Evolutionary conservation across 2,797 vertebrate genomes (phyloP).

Genomic region (Poliocrania exsul): DNA sequence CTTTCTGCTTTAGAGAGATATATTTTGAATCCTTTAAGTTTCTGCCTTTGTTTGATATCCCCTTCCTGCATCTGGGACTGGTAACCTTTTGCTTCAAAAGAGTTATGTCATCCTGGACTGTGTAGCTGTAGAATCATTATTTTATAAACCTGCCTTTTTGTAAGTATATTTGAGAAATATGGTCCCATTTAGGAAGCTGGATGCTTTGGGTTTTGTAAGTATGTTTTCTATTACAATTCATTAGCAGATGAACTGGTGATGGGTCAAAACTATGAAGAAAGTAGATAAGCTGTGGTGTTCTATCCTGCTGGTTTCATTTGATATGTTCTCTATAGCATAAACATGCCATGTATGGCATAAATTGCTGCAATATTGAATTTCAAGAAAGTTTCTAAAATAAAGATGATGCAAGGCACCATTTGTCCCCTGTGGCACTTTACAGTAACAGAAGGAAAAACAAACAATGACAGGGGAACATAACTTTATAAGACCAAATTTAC

Average conservation of each 20-base stretch:
- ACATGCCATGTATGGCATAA: not conserved
- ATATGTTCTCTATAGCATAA: not conserved
- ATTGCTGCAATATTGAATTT: not conserved
- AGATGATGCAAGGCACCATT: not conserved
- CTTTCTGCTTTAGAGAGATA: not conserved
- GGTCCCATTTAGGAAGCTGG: not conserved
- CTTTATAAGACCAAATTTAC: not conserved
- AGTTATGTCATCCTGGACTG: not conserved
- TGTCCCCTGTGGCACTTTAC: not conserved
- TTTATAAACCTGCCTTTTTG: conserved; percentile 1
- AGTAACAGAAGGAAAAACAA: not conserved
- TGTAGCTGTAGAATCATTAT: not conserved
- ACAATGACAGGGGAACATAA: not conserved
- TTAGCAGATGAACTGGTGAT: conserved; percentile 7
- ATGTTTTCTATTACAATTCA: conserved; percentile 14
- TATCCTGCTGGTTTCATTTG: not conserved
- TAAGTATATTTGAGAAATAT: not conserved
- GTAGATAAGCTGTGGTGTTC: not conserved
- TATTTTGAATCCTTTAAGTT: not conserved
- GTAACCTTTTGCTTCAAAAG: not conserved
- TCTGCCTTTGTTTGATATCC: not conserved
- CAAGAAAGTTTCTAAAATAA: not conserved
- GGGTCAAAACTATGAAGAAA: not conserved
- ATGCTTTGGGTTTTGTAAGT: not conserved
- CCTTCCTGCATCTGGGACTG: not conserved